These are phyloP conservation scores for Cirrhinus mrigala DNA, from an alignment of 2,797 vertebrate genomes.

Conservation along the genomic window DNA sequence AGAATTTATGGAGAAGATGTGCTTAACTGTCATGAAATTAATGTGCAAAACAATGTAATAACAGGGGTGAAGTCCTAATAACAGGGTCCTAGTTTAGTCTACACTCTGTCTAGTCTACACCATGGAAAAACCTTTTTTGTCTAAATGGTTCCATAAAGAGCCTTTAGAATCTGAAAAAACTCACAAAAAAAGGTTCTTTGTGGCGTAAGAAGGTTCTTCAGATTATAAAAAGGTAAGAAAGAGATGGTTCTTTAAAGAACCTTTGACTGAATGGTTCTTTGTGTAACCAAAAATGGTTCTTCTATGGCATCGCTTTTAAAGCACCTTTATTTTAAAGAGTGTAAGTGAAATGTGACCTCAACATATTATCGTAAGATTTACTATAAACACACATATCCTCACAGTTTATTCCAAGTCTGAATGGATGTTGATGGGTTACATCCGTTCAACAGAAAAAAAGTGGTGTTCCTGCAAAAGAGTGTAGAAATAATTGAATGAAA, in stretches of 20 bases:
- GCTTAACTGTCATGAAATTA: constrained; percentile 1
- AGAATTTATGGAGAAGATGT: background rate
- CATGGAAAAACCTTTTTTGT: too few species aligned
- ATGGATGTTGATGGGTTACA: constrained; percentile 7
- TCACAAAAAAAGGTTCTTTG: too few species aligned
- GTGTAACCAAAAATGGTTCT: too few species aligned
- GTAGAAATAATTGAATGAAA: constrained; percentile 27
- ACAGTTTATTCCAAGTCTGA: background rate
- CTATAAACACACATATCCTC: background rate
- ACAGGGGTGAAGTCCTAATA: background rate
- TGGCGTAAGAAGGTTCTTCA: too few species aligned
- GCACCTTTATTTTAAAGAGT: too few species aligned
- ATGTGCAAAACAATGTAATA: background rate
- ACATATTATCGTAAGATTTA: background rate
- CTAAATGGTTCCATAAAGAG: too few species aligned
- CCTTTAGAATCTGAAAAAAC: too few species aligned
- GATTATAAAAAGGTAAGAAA: too few species aligned
- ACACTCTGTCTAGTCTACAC: too few species aligned
- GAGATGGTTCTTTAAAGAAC: too few species aligned
- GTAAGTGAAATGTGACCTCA: background rate
- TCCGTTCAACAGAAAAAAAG: background rate
- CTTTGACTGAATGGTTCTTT: too few species aligned
- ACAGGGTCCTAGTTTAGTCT: background rate
- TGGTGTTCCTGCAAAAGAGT: background rate
- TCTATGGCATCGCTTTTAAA: too few species aligned